Percentiles rank a stretch among this genome's conserved stretches.
These are phyloP conservation scores for Bombycilla garrulus DNA, from an alignment of 2,113 vertebrate genomes.

Conservation along the genomic window DNA sequence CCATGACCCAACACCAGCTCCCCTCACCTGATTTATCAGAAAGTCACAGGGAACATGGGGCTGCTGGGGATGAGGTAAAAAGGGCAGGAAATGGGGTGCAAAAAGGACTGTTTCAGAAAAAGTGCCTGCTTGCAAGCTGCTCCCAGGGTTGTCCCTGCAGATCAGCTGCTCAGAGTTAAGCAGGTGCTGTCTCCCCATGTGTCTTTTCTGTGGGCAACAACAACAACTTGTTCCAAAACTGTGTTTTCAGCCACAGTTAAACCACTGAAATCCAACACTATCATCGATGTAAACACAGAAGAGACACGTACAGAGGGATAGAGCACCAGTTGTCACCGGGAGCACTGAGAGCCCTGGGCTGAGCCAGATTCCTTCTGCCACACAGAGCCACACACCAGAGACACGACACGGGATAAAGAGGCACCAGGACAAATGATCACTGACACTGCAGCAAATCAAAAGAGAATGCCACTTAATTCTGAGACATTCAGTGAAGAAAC, in stretches of 20 bases:
- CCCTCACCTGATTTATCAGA: not conserved
- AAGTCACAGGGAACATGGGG: not conserved
- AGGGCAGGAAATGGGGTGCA: not conserved
- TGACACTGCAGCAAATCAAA: accelerated
- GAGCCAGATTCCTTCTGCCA: not conserved
- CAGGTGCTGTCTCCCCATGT: not conserved
- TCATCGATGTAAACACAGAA: not conserved
- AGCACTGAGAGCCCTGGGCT: not conserved
- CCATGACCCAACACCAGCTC: not conserved
- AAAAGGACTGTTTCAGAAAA: not conserved
- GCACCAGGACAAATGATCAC: too few relatives aligned
- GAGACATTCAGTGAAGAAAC: not conserved
- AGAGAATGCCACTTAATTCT: not conserved
- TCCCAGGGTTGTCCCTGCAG: not conserved
- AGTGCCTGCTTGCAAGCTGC: not conserved
- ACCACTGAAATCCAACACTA: not conserved
- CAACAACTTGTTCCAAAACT: not conserved
- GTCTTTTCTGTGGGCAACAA: not conserved
- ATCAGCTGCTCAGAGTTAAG: not conserved
- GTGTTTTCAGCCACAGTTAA: not conserved
- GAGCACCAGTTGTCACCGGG: not conserved
- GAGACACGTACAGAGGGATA: not conserved
- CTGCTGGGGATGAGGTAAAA: not conserved
- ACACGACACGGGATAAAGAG: accelerated
- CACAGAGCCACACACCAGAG: not conserved